Conservation (phyloP, 2,113 vertebrate genomes). For the Gallinago media region DNA sequence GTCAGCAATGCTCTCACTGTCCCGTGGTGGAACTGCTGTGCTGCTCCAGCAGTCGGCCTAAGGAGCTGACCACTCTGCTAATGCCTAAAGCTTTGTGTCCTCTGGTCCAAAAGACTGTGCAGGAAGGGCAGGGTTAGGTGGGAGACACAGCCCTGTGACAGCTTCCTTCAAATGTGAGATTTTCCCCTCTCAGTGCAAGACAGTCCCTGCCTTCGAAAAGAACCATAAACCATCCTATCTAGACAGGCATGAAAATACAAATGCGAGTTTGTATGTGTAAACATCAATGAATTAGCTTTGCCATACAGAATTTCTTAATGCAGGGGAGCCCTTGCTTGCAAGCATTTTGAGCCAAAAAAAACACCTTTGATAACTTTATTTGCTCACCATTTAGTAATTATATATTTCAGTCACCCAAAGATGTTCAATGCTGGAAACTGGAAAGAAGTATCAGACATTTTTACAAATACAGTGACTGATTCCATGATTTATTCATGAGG, state of each 20-base stretch:
- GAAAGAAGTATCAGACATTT: conserved; percentile 60
- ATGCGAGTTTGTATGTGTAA: not conserved
- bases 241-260: not conserved
- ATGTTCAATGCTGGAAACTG: conserved; percentile 48
- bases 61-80: not conserved
- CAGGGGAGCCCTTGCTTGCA: not conserved
- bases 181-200: not conserved
- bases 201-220: not conserved
- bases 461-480: conserved; percentile 63
- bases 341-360: not conserved
- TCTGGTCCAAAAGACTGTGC: not conserved
- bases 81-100: accelerated
- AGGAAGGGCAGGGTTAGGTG: not conserved
- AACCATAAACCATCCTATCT: not conserved
- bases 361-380: not conserved
- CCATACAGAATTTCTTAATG: not conserved
- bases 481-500: conserved; percentile 78
- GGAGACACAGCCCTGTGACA: not conserved
- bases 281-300: not conserved
- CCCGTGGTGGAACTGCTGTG: accelerated
- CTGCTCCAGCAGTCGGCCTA: not conserved
- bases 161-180: not conserved
- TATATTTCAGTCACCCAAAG: conserved; percentile 36
- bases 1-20: not conserved
- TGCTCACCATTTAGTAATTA: conserved; percentile 4